Base-by-base conservation (phyloP, 2,888 invertebrate genomes). In the Stenurella melanura region DNA sequence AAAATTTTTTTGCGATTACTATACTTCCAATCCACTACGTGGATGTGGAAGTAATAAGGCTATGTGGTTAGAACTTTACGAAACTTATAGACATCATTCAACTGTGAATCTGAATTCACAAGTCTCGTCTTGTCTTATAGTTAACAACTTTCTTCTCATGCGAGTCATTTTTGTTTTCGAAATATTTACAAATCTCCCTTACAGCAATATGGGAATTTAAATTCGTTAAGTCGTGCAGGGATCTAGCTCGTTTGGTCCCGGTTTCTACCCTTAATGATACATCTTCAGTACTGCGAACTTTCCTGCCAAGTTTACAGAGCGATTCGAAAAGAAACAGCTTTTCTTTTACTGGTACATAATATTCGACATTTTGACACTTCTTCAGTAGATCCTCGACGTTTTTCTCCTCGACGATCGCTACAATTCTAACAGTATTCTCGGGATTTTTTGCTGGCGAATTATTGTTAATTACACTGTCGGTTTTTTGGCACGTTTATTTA, bases 291-390 rank as follows among this genome's bases (percentile, higher is more conserved):
- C 93, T 92, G 21, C 93, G 91, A 57, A 93, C 91, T 78, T 93
- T 90, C 11, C 93, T 90, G 0, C 93, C 93, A 78, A 92, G 90
- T 79, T 93, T 90, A 64, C 94, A 93, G 74, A 94, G 86, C 1
- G 94, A 93, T 85, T 95, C 95, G 85, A 95, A 94, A 19, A 94
- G 88, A n/a, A 93, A 93, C 30, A 94, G 90, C 82, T 94, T 93
- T 83, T 94, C 94, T 81, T 92, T 91, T 57, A 95, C 95, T 0
- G 95, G 94, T 42, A 94, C 93, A 85, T 94, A 94, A 82, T 91
- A 92, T 77, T 94, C 93, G 18, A 90, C 89, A 83, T 91, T 91
- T 83, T 92, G 92, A 80, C 92, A 92, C 73, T 90, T 89, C 72
- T 90, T 90, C 76, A 91, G 83, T 17, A 92, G 85, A 19, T 88